Conservation (phyloP, 1,140 invertebrate species). For the Scylla paramamosain region DNA sequence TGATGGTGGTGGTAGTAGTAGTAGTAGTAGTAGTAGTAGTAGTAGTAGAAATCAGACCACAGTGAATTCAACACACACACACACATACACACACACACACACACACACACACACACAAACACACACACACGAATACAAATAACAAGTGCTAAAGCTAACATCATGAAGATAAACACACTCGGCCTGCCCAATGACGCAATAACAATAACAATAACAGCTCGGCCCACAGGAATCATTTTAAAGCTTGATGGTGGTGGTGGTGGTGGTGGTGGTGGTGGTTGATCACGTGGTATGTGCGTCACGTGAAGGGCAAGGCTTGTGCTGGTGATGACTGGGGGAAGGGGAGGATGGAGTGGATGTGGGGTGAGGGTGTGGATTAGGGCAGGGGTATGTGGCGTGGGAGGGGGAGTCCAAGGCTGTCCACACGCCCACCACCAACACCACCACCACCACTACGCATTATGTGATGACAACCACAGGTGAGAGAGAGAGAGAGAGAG, state of each 20-base stretch:
- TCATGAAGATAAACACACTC: too few relatives aligned
- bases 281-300: background rate
- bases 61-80: too few relatives aligned
- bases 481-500: background rate
- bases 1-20: background rate
- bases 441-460: background rate
- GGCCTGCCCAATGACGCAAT: too few relatives aligned
- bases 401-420: background rate
- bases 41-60: background rate
- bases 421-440: background rate
- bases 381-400: background rate
- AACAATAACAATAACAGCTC: too few relatives aligned
- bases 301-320: background rate
- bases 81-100: too few relatives aligned
- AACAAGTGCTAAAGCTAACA: too few relatives aligned
- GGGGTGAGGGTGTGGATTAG: too few relatives aligned
- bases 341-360: too few relatives aligned
- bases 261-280: background rate
- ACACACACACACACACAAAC: too few relatives aligned
- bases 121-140: too few relatives aligned
- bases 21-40: constrained; percentile 26
- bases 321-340: background rate
- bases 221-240: too few relatives aligned
- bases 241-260: too few relatives aligned
- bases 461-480: background rate